Conservation (phyloP, 2,888 invertebrate genomes). For the Cerastoderma edule region DNA sequence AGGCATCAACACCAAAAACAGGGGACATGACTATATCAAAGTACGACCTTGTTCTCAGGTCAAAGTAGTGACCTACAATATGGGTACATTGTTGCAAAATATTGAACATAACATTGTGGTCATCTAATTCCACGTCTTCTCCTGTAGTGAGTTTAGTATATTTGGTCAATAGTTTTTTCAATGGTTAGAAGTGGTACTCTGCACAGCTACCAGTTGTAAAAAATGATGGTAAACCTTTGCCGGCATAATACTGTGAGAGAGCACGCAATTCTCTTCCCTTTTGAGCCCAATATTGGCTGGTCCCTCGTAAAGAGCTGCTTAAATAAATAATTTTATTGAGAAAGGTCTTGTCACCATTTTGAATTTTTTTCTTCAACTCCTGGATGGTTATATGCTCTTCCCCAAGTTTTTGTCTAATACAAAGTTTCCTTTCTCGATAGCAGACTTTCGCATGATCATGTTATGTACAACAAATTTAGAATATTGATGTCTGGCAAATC, state of each 20-base stretch:
- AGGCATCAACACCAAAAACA: constrained; percentile 61
- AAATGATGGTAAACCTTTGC: constrained; percentile 58
- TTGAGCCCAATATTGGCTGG: constrained; percentile 56
- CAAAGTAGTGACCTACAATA: constrained; percentile 61
- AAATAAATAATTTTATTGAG: constrained; percentile 53
- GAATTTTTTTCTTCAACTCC: constrained; percentile 39
- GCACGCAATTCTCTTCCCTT: constrained; percentile 44
- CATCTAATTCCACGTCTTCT: constrained; percentile 35
- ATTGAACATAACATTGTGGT: constrained; percentile 44
- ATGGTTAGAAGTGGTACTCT: constrained; percentile 64
- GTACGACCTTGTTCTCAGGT: constrained; percentile 57
- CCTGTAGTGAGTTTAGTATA: constrained; percentile 51
- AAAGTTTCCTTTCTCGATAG: too few relatives aligned
- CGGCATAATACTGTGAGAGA: constrained; percentile 40
- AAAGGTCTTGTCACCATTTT: constrained; percentile 48
- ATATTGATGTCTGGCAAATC: too few relatives aligned
- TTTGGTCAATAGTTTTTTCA: constrained; percentile 43
- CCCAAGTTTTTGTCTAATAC: too few relatives aligned
- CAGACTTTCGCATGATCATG: too few relatives aligned
- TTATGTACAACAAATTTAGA: too few relatives aligned
- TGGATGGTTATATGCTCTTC: too few relatives aligned
- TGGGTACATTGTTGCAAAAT: constrained; percentile 59
- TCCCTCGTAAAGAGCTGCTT: too few relatives aligned
- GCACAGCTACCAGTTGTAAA: constrained; percentile 67
- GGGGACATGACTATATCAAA: constrained; percentile 61